Base-by-base conservation (phyloP, 2,888 invertebrate genomes). In the Tinea trinotella region DNA sequence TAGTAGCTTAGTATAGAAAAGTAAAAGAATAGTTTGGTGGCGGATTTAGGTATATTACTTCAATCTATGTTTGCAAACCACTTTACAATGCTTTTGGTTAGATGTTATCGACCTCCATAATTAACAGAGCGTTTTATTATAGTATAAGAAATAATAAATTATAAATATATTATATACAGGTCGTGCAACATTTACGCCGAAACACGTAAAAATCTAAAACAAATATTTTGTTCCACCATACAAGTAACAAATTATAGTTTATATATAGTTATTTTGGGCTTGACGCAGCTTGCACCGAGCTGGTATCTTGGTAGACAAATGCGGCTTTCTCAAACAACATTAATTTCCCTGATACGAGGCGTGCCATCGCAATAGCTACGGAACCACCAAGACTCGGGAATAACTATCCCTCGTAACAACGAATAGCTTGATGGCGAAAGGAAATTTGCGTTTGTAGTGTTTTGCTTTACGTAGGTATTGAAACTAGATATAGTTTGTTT, bases 291-390 rank as follows among this genome's bases (percentile, higher is more conserved):
- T 40, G 40, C 40, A 15, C 40, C 40, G 40, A 40, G 19, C 19
- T 19, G 46, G 46, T 46, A 46, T 46, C 46, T 46, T 19, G 30
- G 46, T 46, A 46, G 46, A 46, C 46, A 46, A 46, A 46, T 46
- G 46, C 46, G 46, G 46, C 46, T 46, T 40, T 46, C 46, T 46
- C 46, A 46, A 46, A 46, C 46, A 46, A 46, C 46, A 46, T 46
- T 46, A 46, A 46, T 46, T 46, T 46, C 46, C 15, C 46, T 19
- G 46, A 46, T 46, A 46, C 46, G 46, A 17, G 17, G 46, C 40
- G 40, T 40, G 40, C 40, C 15, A 13, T 40, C 40, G 40, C 40
- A 40, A 40, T 15, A 40, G 40, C 40, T 40, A 13, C 40, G 13
- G 15, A 4, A 40, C 40, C 40, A 40, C 40, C 15, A 40, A 4